These are phyloP conservation scores for Orcinus orca DNA, from an alignment of 2,113 vertebrate genomes.

Conservation along the genomic window DNA sequence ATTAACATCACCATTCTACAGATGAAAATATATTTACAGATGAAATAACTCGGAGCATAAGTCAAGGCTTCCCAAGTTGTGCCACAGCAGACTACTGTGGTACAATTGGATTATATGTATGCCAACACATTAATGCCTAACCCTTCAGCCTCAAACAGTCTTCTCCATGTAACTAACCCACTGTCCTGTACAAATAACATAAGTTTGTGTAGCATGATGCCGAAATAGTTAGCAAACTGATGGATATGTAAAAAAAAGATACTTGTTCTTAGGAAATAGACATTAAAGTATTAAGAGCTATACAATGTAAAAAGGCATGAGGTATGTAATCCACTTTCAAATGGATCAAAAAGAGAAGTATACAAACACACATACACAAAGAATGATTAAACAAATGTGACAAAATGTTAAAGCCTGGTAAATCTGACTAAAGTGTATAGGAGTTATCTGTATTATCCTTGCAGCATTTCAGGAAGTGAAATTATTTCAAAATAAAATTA, in stretches of 20 bases:
- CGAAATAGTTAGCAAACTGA: not conserved
- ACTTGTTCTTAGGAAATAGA: not conserved
- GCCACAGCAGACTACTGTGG: not conserved
- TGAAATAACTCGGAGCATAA: not conserved
- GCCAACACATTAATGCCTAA: not conserved
- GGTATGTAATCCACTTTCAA: not conserved
- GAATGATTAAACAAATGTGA: not conserved
- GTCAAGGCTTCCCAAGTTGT: not conserved
- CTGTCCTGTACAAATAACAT: not conserved
- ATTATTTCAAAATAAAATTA: slow-evolving; percentile 32
- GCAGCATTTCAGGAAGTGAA: not conserved
- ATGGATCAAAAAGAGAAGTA: not conserved
- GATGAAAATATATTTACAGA: not conserved
- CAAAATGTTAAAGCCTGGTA: not conserved
- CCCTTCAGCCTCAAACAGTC: not conserved
- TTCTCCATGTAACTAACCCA: not conserved
- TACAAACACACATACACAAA: not conserved
- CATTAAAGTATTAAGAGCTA: not conserved
- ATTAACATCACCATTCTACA: not conserved
- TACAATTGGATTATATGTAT: not conserved
- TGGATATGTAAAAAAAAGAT: not conserved
- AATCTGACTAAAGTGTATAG: not conserved
- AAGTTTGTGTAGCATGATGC: not conserved
- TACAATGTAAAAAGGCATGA: not conserved
- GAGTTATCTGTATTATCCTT: not conserved